Evolutionary conservation across 2,797 vertebrate genomes (phyloP), one percentile per base, ranked within the genome.

Genomic region (Knipowitschia caucasica): DNA sequence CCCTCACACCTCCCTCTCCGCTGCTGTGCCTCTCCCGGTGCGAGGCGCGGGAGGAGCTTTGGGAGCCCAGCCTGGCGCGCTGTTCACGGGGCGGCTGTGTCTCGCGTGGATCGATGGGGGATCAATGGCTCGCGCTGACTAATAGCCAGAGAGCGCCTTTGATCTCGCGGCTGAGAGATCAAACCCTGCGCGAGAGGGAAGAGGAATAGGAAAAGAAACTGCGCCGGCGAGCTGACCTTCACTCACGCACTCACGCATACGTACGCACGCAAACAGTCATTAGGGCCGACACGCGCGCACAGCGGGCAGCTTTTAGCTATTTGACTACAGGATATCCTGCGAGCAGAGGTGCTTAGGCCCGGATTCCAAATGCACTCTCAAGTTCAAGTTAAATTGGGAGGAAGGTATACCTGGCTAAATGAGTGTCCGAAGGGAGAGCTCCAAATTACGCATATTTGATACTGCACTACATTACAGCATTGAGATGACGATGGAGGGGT

Each of bases 111-210:
- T 93, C 92, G 90, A 93, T 92, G 87, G 70, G 87, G 90, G 90
- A 93, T 93, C 92, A 93, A 93, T 93, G 90, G 89, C 89, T 91
- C 88, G 89, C 89, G 89, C 89, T 90, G 90, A 92, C 91, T 92
- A 92, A 92, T 90, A 92, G 91, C 90, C 90, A 91, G 89, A 90
- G 90, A 93, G 86, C 84, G 86, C 85, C 90, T 93, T 93, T 93
- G 92, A 93, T 93, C 91, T 93, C 78, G 83, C 83, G 90, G 87
- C 91, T 91, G 89, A 88, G 88, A 91, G 90, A 92, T 93, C 92
- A 92, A 91, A 91, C 88, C 90, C 89, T 73, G 86, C 78, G 86
- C 86, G 82, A 85, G 85, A 88, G 77, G 69, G 72, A 82, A 80
- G 75, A 78, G 83, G 63, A 76, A 83, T 69, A 75, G 82, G 57